phyloP scores from a whole-genome alignment of 2,888 invertebrate genomes.

The Eretmocerus hayati region DNA sequence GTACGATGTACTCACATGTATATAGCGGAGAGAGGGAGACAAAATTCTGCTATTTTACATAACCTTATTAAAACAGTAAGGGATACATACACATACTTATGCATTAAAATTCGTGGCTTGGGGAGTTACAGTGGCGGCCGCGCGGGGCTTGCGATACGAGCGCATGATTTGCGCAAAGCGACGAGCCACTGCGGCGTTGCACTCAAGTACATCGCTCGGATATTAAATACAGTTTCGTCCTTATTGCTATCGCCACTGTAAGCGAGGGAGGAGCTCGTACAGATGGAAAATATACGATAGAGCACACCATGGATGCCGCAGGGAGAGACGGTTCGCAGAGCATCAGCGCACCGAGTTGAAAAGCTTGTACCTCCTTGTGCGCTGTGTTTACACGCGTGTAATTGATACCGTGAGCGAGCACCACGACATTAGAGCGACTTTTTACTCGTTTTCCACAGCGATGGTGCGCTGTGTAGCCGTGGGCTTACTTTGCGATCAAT shows the following conservation, averaged over 20 bases:
- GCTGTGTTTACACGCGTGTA: slow-evolving; percentile 16
- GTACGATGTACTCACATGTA: slow-evolving; percentile 26
- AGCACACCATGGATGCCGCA: background rate
- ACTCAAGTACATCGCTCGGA: too few relatives aligned
- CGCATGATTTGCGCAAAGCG: too few relatives aligned
- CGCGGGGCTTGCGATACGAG: background rate
- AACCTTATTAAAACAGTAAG: slow-evolving; percentile 40
- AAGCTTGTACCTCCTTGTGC: background rate
- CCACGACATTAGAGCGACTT: background rate
- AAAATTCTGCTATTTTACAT: slow-evolving; percentile 42
- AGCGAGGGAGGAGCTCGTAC: background rate
- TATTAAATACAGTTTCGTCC: slow-evolving; percentile 8
- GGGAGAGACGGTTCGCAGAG: too few relatives aligned
- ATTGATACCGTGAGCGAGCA: slow-evolving; percentile 10
- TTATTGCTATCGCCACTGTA: slow-evolving; percentile 8
- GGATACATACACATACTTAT: too few relatives aligned
- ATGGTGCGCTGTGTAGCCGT: background rate
- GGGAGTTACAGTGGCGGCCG: slow-evolving; percentile 12
- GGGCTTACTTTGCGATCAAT: too few relatives aligned
- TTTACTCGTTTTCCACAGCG: slow-evolving; percentile 2
- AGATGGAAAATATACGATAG: slow-evolving; percentile 17
- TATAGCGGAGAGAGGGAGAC: slow-evolving; percentile 30
- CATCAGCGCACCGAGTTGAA: slow-evolving; percentile 6
- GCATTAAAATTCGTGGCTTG: slow-evolving; percentile 34
- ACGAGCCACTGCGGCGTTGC: too few relatives aligned